Evolutionary conservation across 1,140 invertebrate genomes (phyloP).

Genomic region (Drosophila serrata): DNA sequence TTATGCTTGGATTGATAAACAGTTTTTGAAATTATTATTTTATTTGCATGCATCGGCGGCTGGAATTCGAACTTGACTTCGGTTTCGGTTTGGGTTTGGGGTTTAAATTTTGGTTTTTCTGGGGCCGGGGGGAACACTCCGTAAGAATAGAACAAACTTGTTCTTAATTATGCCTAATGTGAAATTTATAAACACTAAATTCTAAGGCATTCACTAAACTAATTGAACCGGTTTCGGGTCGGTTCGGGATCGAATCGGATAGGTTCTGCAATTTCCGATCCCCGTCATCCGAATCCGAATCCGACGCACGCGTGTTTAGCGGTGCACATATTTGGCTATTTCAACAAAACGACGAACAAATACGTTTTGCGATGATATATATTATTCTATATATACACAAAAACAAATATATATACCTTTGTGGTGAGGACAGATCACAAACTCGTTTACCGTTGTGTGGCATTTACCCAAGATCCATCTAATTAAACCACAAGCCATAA

Average conservation of each 20-base stretch:
- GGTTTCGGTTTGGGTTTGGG: background rate
- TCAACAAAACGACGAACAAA: slow-evolving; percentile 43
- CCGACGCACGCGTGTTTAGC: slow-evolving; percentile 28
- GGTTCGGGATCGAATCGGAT: slow-evolving; percentile 24
- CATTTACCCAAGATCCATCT: slow-evolving; percentile 62
- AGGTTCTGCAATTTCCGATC: slow-evolving; percentile 46
- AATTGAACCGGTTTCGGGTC: slow-evolving; percentile 58
- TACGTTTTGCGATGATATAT: slow-evolving; percentile 20
- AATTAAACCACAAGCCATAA: slow-evolving; percentile 54
- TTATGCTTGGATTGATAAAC: slow-evolving; percentile 44
- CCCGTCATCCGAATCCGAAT: slow-evolving; percentile 30
- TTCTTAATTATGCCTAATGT: slow-evolving; percentile 65
- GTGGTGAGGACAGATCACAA: slow-evolving; percentile 31
- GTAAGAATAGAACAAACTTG: slow-evolving; percentile 59
- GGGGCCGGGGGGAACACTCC: slow-evolving; percentile 3
- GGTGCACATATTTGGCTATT: slow-evolving; percentile 43
- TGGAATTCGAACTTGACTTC: slow-evolving; percentile 25
- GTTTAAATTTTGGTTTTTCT: slow-evolving; percentile 12
- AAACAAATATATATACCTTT: slow-evolving; percentile 8
- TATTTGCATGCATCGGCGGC: slow-evolving; percentile 40
- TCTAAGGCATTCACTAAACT: slow-evolving; percentile 61
- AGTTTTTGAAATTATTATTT: slow-evolving; percentile 38
- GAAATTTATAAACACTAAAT: slow-evolving; percentile 67
- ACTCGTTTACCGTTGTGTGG: slow-evolving; percentile 70
- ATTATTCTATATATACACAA: slow-evolving; percentile 12